Base-by-base conservation (phyloP, 2,888 invertebrate species). In the Drosophila engyochracea region DNA sequence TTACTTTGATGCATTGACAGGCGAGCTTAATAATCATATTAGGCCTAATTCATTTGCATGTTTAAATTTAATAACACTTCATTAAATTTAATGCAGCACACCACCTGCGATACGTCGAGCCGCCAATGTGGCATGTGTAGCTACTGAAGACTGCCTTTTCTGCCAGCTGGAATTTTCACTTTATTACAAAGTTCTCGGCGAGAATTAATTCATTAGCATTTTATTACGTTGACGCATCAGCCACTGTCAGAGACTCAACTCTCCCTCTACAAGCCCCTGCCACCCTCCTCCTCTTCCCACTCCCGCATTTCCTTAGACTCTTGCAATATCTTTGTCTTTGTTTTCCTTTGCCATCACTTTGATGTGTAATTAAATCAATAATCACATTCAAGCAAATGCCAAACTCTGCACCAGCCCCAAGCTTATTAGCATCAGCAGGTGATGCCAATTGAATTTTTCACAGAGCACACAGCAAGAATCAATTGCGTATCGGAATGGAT, bases 321-420 rank as follows among this genome's bases (percentile, higher is more conserved):
- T 16, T 47, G 16, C 54, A 55, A 19, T 4, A 47, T 49, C 59
- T 30, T 35, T 55, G 72, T 49, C 65, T 72, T 73, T 64, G 66
- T 72, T 73, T 72, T 77, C 62, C 30, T 62, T 71, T 79, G 75
- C 53, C 68, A 39, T 71, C 64, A 60, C 89, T 86, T 87, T 87
- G 87, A 87, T 87, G 88, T 85, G 80, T 87, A 89, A 87, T 89
- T 87, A 89, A 89, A 87, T 87, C 89, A 87, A 89, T 89, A 89
- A 83, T 83, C 87, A 83, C 76, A 85, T 79, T 83, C 51, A 39
- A 71, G 54, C 61, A 54, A 58, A 53, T 67, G 44, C 31, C 47
- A 47, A 65, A 59, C 41, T 65, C 28, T 63, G 55, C 69, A 71
- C 25, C 60, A 68, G 47, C 47, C 22, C 33, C n/a, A 53, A 76